Conservation (phyloP, 2,797 vertebrate species). For the Scomberomorus guttatus region DNA sequence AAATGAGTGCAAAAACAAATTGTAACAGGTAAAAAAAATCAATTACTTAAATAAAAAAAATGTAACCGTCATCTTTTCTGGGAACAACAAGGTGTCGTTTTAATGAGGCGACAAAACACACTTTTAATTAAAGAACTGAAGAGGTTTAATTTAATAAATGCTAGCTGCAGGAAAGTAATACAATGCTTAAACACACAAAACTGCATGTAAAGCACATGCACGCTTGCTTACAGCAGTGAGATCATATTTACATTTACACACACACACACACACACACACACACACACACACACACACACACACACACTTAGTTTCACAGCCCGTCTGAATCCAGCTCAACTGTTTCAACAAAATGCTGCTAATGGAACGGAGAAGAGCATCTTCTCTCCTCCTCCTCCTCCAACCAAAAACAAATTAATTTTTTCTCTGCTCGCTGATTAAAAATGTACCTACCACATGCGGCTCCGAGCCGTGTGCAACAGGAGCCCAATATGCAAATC, state of each 20-base stretch:
- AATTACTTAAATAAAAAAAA: conserved; percentile 31
- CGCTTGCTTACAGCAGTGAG: neutral
- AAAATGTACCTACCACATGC: conserved; percentile 84
- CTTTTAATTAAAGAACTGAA: conserved; percentile 47
- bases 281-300: conserved; percentile 9
- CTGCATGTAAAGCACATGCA: neutral
- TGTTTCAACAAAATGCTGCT: conserved; percentile 78
- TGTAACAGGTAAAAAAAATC: neutral
- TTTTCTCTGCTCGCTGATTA: conserved; percentile 82
- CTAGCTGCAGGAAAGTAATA: conserved; percentile 48
- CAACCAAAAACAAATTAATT: conserved; percentile 82
- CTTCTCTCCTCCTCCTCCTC: conserved; percentile 49
- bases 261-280: conserved; percentile 9
- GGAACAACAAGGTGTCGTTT: conserved; percentile 28
- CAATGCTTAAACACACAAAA: conserved; percentile 25
- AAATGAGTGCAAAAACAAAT: neutral
- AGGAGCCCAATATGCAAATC: conserved; percentile 82
- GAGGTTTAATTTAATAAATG: conserved; percentile 45
- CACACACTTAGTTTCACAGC: neutral
- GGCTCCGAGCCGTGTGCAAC: conserved; percentile 75
- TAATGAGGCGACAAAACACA: conserved; percentile 44
- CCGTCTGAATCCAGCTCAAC: conserved; percentile 45
- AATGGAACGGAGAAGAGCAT: conserved; percentile 77
- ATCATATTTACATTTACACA: neutral
- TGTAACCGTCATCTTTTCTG: neutral